phyloP scores from a whole-genome alignment of 2,113 vertebrate genomes.

The Cheilinus undulatus region DNA sequence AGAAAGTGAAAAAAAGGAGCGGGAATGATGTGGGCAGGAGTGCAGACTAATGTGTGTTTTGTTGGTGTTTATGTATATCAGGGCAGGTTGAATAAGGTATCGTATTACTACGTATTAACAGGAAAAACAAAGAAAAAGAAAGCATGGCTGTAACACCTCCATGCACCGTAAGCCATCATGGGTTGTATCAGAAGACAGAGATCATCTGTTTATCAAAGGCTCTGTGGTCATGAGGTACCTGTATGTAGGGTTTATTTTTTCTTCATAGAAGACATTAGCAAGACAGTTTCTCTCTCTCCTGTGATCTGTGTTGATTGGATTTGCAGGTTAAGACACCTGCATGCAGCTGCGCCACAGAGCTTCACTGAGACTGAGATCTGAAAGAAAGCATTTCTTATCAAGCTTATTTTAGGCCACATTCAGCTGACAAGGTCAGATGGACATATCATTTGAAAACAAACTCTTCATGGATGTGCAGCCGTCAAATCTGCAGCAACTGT shows the following conservation, averaged over 20 bases:
- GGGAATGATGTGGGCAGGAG: slow-evolving; percentile 71
- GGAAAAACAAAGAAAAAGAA: slow-evolving; percentile 38
- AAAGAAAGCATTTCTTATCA: no score
- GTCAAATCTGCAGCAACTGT: no score
- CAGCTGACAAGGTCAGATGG: no score
- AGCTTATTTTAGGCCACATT: no score
- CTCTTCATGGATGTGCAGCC: no score
- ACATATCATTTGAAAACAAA: no score
- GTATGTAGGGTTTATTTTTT: slow-evolving; percentile 50
- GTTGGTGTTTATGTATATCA: slow-evolving; percentile 61
- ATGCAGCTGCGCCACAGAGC: slow-evolving; percentile 64
- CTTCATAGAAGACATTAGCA: slow-evolving; percentile 45
- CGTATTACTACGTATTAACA: slow-evolving; percentile 61
- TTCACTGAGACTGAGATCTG: slow-evolving; percentile 59
- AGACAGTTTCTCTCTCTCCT: slow-evolving; percentile 40
- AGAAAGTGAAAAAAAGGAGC: not conserved
- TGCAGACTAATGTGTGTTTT: slow-evolving; percentile 66
- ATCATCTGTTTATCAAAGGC: slow-evolving; percentile 57
- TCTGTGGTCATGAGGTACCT: slow-evolving; percentile 29
- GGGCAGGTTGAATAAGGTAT: slow-evolving; percentile 54
- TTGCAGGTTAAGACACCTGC: slow-evolving; percentile 47
- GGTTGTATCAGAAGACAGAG: slow-evolving; percentile 31
- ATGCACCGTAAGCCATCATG: slow-evolving; percentile 57
- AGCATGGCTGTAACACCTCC: slow-evolving; percentile 46
- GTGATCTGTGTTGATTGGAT: slow-evolving; percentile 37